phyloP scores from a whole-genome alignment of 1,140 invertebrate genomes.

The Sinella curviseta region DNA sequence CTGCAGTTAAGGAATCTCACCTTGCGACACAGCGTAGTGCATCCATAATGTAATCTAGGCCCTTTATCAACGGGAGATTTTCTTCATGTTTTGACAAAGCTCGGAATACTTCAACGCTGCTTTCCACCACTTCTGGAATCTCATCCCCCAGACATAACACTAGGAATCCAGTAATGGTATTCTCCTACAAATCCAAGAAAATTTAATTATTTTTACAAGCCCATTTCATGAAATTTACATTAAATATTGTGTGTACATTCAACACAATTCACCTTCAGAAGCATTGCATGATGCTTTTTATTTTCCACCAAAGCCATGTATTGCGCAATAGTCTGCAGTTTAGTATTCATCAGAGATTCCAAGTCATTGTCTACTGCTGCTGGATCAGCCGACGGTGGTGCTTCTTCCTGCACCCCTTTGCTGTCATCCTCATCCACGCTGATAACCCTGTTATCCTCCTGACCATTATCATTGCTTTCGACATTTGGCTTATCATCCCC shows the following conservation, averaged over 20 bases:
- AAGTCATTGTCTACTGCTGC: too few species aligned
- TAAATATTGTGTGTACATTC: not conserved
- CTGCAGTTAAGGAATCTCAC: not conserved
- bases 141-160: conserved; percentile 2
- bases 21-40: not conserved
- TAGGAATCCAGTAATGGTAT: not conserved
- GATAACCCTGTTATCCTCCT: too few species aligned
- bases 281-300: not conserved
- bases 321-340: not conserved
- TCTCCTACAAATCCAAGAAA: not conserved
- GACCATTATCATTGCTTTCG: too few species aligned
- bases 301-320: not conserved
- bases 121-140: not conserved
- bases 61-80: not conserved
- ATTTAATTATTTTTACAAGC: not conserved
- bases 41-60: not conserved
- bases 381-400: too few species aligned
- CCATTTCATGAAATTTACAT: not conserved
- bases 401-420: too few species aligned
- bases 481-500: too few species aligned
- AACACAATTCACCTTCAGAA: not conserved
- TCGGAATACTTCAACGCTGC: not conserved
- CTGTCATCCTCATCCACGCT: too few species aligned
- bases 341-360: not conserved
- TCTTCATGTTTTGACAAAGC: not conserved